Conservation (phyloP, 2,888 invertebrate genomes). For the Lithodes maja region DNA sequence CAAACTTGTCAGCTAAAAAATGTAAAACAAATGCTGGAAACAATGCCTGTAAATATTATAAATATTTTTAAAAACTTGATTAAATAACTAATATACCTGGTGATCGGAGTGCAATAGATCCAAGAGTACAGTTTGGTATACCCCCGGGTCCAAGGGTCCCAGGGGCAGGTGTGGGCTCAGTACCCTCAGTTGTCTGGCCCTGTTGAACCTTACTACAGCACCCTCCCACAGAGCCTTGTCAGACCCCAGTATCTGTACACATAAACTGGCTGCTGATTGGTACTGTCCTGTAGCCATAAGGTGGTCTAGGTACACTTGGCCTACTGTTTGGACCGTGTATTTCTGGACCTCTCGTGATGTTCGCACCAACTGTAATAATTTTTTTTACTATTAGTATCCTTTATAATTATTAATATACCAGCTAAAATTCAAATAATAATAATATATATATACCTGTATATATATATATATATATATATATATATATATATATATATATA, state of each 20-base stretch:
- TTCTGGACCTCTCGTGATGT: constrained; percentile 50
- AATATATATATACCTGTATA: too few relatives aligned
- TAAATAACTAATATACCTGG: constrained; percentile 74
- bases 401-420: too few relatives aligned
- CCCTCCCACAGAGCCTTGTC: constrained; percentile 93
- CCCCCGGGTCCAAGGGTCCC: constrained; percentile 83
- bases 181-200: constrained; percentile 83
- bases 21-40: too few relatives aligned
- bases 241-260: constrained; percentile 81
- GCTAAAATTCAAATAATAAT: too few relatives aligned
- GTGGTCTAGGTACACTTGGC: constrained; percentile 86
- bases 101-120: constrained; percentile 92
- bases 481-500: too few relatives aligned
- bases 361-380: constrained; percentile 49
- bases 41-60: too few relatives aligned
- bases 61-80: too few relatives aligned
- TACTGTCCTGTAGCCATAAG: constrained; percentile 83
- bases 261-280: constrained; percentile 89
- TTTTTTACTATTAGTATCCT: too few relatives aligned
- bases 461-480: too few relatives aligned
- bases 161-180: constrained; percentile 88
- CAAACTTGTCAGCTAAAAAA: too few relatives aligned
- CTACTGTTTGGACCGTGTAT: constrained; percentile 81
- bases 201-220: constrained; percentile 89
- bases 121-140: constrained; percentile 95